A percentile compares a stretch with the other conserved stretches of the same genome.
Evolutionary conservation across 2,797 vertebrate genomes (phyloP).

Genomic region (Eulemur coronatus): DNA sequence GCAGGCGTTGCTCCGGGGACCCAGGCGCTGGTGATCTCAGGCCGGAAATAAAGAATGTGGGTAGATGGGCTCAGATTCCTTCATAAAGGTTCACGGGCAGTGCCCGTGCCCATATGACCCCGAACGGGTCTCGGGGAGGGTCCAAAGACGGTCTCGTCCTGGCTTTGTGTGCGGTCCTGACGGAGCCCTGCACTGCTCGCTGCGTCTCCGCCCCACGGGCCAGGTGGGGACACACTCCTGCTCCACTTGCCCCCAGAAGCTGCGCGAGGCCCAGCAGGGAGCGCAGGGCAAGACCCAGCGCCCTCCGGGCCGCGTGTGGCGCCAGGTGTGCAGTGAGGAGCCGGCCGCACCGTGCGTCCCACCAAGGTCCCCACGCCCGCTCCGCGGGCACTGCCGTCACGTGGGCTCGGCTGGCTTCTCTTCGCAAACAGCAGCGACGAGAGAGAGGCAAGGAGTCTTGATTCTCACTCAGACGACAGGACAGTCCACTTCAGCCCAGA

Average conservation of each 20-base stretch:
- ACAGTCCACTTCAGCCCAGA: neutral
- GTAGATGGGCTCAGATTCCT: neutral
- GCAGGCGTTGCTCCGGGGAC: neutral
- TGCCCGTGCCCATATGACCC: fast-evolving
- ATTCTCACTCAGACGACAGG: neutral
- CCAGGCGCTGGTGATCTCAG: neutral
- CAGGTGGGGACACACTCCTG: neutral
- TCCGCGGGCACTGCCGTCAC: neutral
- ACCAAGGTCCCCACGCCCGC: neutral
- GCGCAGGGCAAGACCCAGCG: neutral
- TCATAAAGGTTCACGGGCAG: fast-evolving
- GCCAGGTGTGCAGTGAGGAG: neutral
- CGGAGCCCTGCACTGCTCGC: neutral
- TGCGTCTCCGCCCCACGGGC: neutral
- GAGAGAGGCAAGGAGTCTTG: neutral
- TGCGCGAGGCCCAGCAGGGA: neutral
- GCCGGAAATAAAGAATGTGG: neutral
- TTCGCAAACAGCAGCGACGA: neutral
- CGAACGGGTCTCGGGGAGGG: neutral
- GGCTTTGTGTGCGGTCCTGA: neutral
- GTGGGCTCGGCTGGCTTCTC: neutral
- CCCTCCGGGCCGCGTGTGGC: neutral
- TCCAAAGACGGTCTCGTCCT: neutral
- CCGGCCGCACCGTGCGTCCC: fast-evolving
- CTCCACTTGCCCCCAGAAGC: neutral